Evolutionary conservation across 2,797 vertebrate species (phyloP), one percentile per base, ranked within the genome.

Genomic region (Sciurus vulgaris): DNA sequence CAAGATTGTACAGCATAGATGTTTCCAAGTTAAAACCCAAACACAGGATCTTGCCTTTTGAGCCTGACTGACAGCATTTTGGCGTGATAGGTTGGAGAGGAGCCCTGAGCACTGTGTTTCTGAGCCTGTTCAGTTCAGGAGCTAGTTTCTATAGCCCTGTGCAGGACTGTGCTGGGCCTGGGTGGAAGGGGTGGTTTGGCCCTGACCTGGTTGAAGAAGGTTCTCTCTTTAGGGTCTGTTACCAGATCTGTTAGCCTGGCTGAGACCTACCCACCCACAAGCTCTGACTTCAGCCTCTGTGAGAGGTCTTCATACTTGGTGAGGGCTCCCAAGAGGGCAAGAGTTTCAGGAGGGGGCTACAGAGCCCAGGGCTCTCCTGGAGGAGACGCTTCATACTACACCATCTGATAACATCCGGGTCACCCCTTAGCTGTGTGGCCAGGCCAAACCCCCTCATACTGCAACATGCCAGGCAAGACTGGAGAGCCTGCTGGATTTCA

Each of bases 331-430:
- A 22, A 82, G 26, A 77, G 20, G 85, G 24, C 63, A 67, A 63
- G 61, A 77, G 14, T n/a, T 41, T 91, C 38, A 65, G 35, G 33
- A 56, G 3, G 28, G 28, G 65, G 35, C 22, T 89, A 65, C 33
- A 78, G 47, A 96, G 51, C n/a, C 44, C 28, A 22, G 56, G 69
- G n/a, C 8, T 49, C 35, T 69, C 6, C 59, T 63, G 20, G 51
- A 85, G 24, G 61, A 20, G 38, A 93, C 51, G 30, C 35, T 59
- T 82, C 49, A 18, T 22, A 22, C 51, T 22, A 7, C n/a, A 24
- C 63, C 28, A 30, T 72, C 79, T 20, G 28, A 73, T 84, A 81
- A 44, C 69, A 69, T 86, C 77, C 94, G 91, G 91, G 89, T 93
- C 73, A 88, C 72, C 69, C 28, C 26, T 79, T 49, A 73, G n/a